Evolutionary conservation across 1,140 invertebrate species (phyloP), one percentile per base, ranked within the genome.

Genomic region (Lucilia cuprina): DNA sequence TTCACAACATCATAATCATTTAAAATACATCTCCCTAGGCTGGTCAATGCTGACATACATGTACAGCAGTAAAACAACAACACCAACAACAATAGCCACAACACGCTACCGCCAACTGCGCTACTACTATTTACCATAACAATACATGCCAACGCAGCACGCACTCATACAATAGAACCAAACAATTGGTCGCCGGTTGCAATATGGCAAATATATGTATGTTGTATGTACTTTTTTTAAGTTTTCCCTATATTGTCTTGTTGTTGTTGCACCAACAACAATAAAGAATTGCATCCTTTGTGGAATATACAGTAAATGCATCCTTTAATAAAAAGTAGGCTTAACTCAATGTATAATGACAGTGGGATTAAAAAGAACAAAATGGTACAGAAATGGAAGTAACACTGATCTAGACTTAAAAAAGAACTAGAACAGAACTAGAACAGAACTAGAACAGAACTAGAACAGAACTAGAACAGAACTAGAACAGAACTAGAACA

Each of bases 171-270:
- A 49, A 47, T 4, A 34, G 2, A 78, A 5, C 19, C 35, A 78
- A 41, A 78, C 34, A 78, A 80, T 80, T 80, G 77, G 41, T 34
- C 74, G 74, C 25, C 74, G 34, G 75, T 41, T 78, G 75, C 75
- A 78, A n/a, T 41, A 78, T 47, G 34, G 74, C 34, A 25, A 75
- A n/a, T n/a, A n/a, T n/a, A n/a, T n/a, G n/a, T n/a, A n/a, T n/a
- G n/a, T n/a, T n/a, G n/a, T n/a, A n/a, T n/a, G n/a, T n/a, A n/a
- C n/a, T 75, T 25, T 41, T 41, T 41, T 41, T 41, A 5, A 41
- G 35, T 41, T 41, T 41, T 41, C 8, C 8, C 17, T 12, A 34
- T 30, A 41, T 41, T 41, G 8, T 25, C 74, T 8, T 30, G 74
- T 75, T 75, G 34, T 41, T 34, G 74, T 75, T 10, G 19, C n/a